Percentiles rank a stretch among this genome's conserved stretches.
phyloP scores from a whole-genome alignment of 2,113 vertebrate genomes.

The Galbula dea region DNA sequence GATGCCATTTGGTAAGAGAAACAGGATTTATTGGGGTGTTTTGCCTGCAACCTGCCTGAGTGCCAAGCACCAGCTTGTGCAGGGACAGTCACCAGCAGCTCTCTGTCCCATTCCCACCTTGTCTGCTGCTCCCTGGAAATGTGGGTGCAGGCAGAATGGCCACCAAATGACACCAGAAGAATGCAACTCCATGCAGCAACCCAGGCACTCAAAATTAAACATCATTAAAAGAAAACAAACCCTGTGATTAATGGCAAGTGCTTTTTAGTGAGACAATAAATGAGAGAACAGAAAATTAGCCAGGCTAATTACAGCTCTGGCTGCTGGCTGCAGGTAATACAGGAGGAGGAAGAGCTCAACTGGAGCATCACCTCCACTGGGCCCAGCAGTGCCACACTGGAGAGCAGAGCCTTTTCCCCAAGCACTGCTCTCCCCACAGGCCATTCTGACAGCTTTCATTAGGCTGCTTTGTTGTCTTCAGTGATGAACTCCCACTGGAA shows the following conservation, averaged over 20 bases:
- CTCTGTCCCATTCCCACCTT: background rate
- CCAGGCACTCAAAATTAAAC: conserved; percentile 2
- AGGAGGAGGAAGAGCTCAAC: background rate
- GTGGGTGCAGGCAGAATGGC: accelerated
- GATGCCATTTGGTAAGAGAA: conserved; percentile 9
- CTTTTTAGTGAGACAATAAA: conserved; percentile 43
- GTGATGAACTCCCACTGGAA: background rate
- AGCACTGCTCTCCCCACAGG: background rate
- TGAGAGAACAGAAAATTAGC: conserved; percentile 24
- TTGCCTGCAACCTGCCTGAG: background rate
- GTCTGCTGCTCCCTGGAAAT: background rate
- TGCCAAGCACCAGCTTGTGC: background rate
- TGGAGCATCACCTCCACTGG: background rate
- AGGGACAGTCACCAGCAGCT: background rate
- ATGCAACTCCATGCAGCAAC: background rate
- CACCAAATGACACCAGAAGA: background rate
- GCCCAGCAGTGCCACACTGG: background rate
- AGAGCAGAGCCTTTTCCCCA: background rate
- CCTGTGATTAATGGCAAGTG: conserved; percentile 11
- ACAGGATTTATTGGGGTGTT: background rate
- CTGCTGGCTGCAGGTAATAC: conserved; percentile 24
- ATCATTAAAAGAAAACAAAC: conserved; percentile 18
- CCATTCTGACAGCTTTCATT: background rate
- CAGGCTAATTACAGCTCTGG: conserved; percentile 41
- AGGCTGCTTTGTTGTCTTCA: background rate